Evolutionary conservation across 2,888 invertebrate species (phyloP).

Genomic region (Diaprepes abbreviatus): DNA sequence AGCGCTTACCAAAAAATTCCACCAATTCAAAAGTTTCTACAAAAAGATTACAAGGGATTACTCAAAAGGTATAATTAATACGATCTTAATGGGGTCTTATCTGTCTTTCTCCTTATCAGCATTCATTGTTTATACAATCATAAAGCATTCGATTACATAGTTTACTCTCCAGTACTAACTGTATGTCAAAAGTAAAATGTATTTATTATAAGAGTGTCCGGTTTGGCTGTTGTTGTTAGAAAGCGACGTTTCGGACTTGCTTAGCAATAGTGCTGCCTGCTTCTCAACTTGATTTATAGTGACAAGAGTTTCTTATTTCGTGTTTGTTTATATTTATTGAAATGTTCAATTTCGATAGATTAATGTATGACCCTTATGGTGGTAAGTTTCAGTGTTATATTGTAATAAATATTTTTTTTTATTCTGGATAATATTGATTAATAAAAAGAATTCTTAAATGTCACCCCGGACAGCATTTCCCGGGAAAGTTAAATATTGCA

Average conservation of each 20-base stretch:
- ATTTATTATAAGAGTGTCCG: slow-evolving; percentile 1
- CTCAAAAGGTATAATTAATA: slow-evolving; percentile 33
- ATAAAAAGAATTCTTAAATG: no score
- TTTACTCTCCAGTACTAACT: slow-evolving; percentile 28
- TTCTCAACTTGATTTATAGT: background rate
- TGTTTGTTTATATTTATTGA: background rate
- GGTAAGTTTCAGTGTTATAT: slow-evolving; percentile 10
- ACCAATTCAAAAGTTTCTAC: background rate
- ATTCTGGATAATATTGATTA: no score
- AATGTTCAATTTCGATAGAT: background rate
- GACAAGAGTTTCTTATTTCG: background rate
- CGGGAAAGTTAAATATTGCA: no score
- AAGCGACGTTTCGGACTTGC: background rate
- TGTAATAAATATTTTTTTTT: no score
- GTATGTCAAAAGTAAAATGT: slow-evolving; percentile 23
- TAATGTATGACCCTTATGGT: background rate
- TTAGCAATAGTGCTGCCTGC: background rate
- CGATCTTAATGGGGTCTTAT: slow-evolving; percentile 37
- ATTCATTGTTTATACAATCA: slow-evolving; percentile 40
- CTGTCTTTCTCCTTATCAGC: slow-evolving; percentile 36
- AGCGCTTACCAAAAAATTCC: no score
- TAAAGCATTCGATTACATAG: slow-evolving; percentile 33
- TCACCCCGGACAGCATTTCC: no score
- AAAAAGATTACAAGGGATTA: slow-evolving; percentile 20
- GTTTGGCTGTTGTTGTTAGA: background rate